Percentiles rank a stretch among this genome's conserved stretches.
phyloP scores from a whole-genome alignment of 2,888 invertebrate species.

The Callyntrura sp. region DNA sequence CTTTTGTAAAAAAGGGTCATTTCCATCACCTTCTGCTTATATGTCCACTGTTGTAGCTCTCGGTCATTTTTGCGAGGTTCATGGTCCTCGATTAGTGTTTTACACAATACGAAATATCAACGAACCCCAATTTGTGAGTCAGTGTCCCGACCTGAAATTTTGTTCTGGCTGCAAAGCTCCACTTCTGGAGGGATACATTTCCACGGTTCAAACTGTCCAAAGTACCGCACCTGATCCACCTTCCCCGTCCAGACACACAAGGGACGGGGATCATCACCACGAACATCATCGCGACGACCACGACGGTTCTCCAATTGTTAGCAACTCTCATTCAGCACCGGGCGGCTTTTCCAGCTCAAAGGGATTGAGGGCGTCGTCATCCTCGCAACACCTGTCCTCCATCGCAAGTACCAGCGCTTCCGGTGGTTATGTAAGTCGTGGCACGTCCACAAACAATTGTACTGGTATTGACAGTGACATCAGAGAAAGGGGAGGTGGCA shows the following conservation, averaged over 20 bases:
- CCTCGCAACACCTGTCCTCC: constrained; percentile 71
- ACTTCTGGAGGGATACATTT: constrained; percentile 84
- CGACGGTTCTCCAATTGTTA: constrained; percentile 62
- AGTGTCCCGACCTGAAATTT: constrained; percentile 84
- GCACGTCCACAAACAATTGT: constrained; percentile 71
- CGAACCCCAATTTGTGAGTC: constrained; percentile 84
- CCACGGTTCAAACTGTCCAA: constrained; percentile 82
- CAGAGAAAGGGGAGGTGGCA: neutral
- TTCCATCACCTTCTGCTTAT: constrained; percentile 76
- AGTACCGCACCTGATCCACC: constrained; percentile 79
- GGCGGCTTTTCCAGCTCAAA: constrained; percentile 59
- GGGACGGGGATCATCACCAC: constrained; percentile 47
- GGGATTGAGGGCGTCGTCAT: constrained; percentile 73
- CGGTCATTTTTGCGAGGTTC: constrained; percentile 84
- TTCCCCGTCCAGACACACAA: constrained; percentile 50
- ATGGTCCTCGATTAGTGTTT: constrained; percentile 84
- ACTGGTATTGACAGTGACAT: constrained; percentile 43
- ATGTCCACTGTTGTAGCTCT: constrained; percentile 84
- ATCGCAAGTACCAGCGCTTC: constrained; percentile 66
- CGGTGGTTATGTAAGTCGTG: constrained; percentile 71
- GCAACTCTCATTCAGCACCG: constrained; percentile 70
- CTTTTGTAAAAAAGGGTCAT: constrained; percentile 74
- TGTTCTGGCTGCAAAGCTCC: constrained; percentile 84
- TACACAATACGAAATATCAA: constrained; percentile 83
- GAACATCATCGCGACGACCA: constrained; percentile 18